A percentile compares a stretch with the other conserved stretches of the same genome.
Evolutionary conservation across 37 sponge, comb jelly and placozoan genomes (phyloP).

Genomic region (Geodia barretti): DNA sequence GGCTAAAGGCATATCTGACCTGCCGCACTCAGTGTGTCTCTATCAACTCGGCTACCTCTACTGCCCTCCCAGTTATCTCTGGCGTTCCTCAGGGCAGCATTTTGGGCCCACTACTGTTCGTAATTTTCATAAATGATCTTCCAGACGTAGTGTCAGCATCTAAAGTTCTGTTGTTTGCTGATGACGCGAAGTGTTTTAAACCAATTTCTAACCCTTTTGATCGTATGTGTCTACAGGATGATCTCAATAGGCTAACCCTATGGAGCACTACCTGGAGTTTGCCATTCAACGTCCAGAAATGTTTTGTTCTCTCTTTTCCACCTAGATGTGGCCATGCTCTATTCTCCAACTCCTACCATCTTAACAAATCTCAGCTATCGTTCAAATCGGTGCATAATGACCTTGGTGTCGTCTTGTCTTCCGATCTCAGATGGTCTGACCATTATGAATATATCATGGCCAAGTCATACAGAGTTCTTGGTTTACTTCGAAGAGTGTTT

Average conservation of each 20-base stretch:
- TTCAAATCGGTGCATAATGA: background rate
- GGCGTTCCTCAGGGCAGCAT: constrained; percentile 39
- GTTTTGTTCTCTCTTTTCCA: background rate
- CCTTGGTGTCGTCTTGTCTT: constrained; percentile 1
- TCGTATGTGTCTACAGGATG: background rate
- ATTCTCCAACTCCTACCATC: background rate
- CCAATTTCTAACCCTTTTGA: background rate
- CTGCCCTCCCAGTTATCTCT: constrained; percentile 29
- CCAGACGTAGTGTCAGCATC: background rate
- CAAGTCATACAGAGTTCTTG: background rate
- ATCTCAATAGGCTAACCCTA: background rate
- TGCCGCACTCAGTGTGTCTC: background rate
- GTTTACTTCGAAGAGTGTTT: background rate
- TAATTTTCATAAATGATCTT: constrained; percentile 40
- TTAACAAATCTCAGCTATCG: background rate
- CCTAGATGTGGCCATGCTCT: background rate
- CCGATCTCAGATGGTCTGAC: background rate
- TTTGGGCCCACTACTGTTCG: constrained; percentile 32
- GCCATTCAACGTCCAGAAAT: background rate
- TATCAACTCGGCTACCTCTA: background rate
- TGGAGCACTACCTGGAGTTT: constrained; percentile 1
- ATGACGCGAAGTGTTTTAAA: constrained; percentile 25
- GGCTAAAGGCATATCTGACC: constrained; percentile 25
- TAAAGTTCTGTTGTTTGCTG: constrained; percentile 13
- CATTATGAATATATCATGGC: background rate